Percentiles rank a stretch among this genome's conserved stretches.
Evolutionary conservation across 2,888 invertebrate genomes (phyloP).

Genomic region (Zaprionus obscuricornis): DNA sequence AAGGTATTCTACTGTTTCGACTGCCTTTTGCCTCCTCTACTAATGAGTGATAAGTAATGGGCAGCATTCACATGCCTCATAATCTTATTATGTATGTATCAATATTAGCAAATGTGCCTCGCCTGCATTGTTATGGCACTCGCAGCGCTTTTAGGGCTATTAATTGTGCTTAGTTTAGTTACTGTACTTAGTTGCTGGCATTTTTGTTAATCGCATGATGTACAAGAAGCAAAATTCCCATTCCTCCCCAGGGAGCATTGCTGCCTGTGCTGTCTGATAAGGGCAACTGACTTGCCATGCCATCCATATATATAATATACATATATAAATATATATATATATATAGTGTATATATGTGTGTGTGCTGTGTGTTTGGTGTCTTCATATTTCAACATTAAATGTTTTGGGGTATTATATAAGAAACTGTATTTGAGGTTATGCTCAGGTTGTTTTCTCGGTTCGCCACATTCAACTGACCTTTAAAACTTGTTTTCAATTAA

Average conservation of each 20-base stretch:
- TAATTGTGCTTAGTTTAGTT: constrained; percentile 74
- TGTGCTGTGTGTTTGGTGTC: constrained; percentile 29
- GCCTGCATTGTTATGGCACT: constrained; percentile 59
- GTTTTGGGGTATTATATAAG: constrained; percentile 23
- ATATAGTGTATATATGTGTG: neutral
- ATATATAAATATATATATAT: neutral
- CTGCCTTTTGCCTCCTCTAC: constrained; percentile 14
- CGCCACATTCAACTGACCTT: constrained; percentile 64
- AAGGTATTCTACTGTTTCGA: neutral
- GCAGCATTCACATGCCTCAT: constrained; percentile 65
- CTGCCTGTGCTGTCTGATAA: constrained; percentile 48
- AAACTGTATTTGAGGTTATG: constrained; percentile 29
- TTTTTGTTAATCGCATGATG: constrained; percentile 74
- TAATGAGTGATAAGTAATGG: constrained; percentile 71
- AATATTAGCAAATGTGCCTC: constrained; percentile 56
- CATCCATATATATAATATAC: neutral
- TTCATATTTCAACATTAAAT: constrained; percentile 56
- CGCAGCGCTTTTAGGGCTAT: constrained; percentile 49
- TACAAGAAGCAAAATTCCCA: constrained; percentile 28
- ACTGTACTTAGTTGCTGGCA: constrained; percentile 70
- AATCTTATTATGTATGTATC: constrained; percentile 71
- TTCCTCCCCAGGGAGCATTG: constrained; percentile 6
- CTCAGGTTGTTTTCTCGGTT: constrained; percentile 35
- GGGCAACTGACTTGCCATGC: constrained; percentile 17
- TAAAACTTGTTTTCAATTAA: constrained; percentile 74